These are phyloP conservation scores for Psilopsiagon aurifrons DNA, from an alignment of 2,113 vertebrate genomes.

Conservation along the genomic window DNA sequence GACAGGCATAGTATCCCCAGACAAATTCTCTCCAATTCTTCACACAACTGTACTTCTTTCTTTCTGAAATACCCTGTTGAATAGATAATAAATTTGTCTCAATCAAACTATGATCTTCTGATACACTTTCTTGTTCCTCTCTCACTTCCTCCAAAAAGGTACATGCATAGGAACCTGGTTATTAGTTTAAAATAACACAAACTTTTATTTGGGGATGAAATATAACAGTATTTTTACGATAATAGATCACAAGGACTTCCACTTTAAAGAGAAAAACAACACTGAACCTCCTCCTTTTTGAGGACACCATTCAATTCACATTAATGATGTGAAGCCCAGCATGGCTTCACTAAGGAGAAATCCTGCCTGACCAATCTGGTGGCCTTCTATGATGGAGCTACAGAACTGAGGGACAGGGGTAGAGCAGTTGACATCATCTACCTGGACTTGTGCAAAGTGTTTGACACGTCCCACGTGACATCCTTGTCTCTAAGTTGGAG, in stretches of 20 bases:
- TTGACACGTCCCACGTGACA: too few relatives aligned
- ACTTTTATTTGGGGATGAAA: background rate
- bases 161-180: background rate
- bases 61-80: constrained; percentile 7
- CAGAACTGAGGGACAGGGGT: too few relatives aligned
- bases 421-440: too few relatives aligned
- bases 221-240: background rate
- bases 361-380: too few relatives aligned
- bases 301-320: background rate
- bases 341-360: too few relatives aligned
- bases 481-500: too few relatives aligned
- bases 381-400: too few relatives aligned
- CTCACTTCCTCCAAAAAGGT: background rate
- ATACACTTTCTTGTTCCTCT: background rate
- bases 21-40: background rate
- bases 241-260: background rate
- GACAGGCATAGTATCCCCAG: background rate
- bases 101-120: background rate
- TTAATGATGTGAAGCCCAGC: background rate
- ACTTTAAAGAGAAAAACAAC: background rate
- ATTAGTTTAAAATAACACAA: background rate
- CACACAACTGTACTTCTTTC: background rate
- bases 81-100: background rate
- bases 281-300: background rate
- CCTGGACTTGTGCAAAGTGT: too few relatives aligned